Evolutionary conservation across 2,888 invertebrate genomes (phyloP), one percentile per base, ranked within the genome.

Genomic region (Cepaea hortensis): DNA sequence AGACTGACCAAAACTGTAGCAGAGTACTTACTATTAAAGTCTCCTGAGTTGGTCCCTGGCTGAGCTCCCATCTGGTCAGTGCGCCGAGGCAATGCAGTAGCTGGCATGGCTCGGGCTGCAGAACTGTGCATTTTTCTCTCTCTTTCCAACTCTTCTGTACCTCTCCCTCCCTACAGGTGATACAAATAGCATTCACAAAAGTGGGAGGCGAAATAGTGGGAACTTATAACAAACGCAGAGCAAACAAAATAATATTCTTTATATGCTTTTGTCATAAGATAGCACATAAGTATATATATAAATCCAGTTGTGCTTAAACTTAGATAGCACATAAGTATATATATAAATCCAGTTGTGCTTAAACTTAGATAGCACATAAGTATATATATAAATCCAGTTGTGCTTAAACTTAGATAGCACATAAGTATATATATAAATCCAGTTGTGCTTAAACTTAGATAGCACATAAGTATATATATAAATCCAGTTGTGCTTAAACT

Each of bases 41-140:
- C 93, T 55, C 92, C 93, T 68, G 90, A 87, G 35, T 91, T 91
- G 18, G 92, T 93, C 3, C 91, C 91, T 35, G 90, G 91, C 50
- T 92, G 90, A n/a, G 90, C 90, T 23, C 89, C 90, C 86, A 92
- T 91, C 76, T 92, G 93, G 81, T 93, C 93, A 61, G 91, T 87
- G 75, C 93, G 90, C 61, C 92, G 90, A 46, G 91, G 91, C 84
- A 92, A 90, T 20, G 93, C 92, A 62, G 93, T 93, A 18, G 93
- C 93, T 82, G 93, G 94, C 20, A 93, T 88, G 82, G 91, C 93
- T 70, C 93, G 89, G 15, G 93, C 92, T 79, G 93, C 92, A n/a
- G 93, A 93, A 85, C 92, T 92, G 84, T 93, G 93, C 88, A 93
- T 91, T 79, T 92, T 91, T 61, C 93, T 86, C n/a, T 93, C 92